Base-by-base conservation (phyloP, 2,888 invertebrate genomes). In the Tipula lateralis region DNA sequence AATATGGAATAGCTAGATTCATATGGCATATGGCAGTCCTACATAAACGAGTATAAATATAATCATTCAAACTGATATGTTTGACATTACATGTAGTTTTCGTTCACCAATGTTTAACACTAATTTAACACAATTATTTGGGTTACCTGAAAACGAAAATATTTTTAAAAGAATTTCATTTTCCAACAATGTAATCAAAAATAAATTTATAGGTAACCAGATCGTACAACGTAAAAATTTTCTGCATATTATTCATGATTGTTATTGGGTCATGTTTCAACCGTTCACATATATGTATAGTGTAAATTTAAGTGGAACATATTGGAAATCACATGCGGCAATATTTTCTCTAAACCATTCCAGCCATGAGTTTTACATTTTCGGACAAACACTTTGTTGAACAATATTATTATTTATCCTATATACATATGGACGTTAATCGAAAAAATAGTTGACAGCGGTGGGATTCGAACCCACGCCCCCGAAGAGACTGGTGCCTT, bases 391-490 rank as follows among this genome's bases (percentile, higher is more conserved):
- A 7, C 32, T 0, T 0, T 9, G 32, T 32, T 32, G 32, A 5
- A 9, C 6, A 32, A 7, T 32, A 7, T 32, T 1, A 32, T 13
- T 39, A 9, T 39, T 1, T 13, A 44, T n/a, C 3, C 3, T 16
- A 44, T 7, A 16, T n/a, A n/a, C n/a, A 5, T 13, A 39, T 39
- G 32, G 7, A 44, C 1, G 7, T 9, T 24, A 9, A 24, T 2
- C 29, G n/a, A 34, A 36, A 83, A 19, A 39, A 36, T 0, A 39
- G 12, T 24, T 84, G 84, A 44, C 30, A 84, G 84, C 50, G 84
- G 50, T 84, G 84, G 30, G 84, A 84, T 84, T 84, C 44, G 84
- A 84, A 50, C 83, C 83, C 44, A 84, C 39, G 39, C 39, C 83
- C 16, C 24, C 83, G 83, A 84, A 39, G 24, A 84, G 83, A 84